phyloP scores from a whole-genome alignment of 2,797 vertebrate genomes.

The Nasua narica region DNA sequence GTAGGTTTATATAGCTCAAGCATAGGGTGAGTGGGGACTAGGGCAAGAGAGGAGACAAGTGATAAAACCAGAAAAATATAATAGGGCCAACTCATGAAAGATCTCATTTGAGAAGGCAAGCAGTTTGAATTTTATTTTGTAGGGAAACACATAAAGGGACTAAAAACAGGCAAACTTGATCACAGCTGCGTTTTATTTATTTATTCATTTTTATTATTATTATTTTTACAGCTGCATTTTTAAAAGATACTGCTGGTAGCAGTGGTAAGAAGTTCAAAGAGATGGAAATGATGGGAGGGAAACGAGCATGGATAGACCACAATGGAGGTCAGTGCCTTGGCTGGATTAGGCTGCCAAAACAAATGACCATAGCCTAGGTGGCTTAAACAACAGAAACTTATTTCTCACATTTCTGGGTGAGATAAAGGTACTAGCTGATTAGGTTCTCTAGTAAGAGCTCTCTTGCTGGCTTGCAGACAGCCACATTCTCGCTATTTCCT shows the following conservation, averaged over 20 bases:
- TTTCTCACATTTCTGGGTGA: neutral
- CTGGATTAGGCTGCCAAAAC: neutral
- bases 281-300: neutral
- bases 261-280: neutral
- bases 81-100: slow-evolving; percentile 14
- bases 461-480: neutral
- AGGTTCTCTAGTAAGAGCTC: neutral
- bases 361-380: neutral
- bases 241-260: neutral
- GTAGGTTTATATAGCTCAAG: neutral
- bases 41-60: neutral
- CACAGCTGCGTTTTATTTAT: neutral
- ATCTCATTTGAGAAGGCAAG: neutral
- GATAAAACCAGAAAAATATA: neutral
- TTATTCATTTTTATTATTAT: too few species aligned
- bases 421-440: neutral
- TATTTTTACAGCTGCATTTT: neutral
- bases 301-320: neutral
- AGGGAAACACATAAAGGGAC: neutral
- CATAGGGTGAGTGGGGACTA: neutral
- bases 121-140: neutral
- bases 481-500: neutral
- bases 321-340: neutral
- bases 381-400: neutral
- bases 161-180: neutral